A percentile compares a stretch with the other conserved stretches of the same genome.
Evolutionary conservation across 2,797 vertebrate genomes (phyloP).

Genomic region (Coregonus ussuriensis): DNA sequence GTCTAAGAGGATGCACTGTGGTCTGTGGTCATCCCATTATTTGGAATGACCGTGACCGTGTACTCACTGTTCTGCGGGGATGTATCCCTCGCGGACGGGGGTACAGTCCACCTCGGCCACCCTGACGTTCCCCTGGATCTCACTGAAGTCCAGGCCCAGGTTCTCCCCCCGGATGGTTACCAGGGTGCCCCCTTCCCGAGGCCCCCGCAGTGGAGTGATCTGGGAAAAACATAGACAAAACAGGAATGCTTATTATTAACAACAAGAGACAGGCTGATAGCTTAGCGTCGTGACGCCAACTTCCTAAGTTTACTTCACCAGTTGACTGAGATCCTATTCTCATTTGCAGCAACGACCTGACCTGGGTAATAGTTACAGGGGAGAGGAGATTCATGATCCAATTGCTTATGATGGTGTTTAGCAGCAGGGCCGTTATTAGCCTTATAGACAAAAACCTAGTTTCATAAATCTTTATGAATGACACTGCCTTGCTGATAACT

Average conservation of each 20-base stretch:
- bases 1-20: not conserved
- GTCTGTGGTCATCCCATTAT: not conserved
- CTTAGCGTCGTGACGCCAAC: not conserved
- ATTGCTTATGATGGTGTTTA: not conserved
- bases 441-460: not conserved
- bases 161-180: conserved; percentile 98
- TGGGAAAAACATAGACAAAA: conserved; percentile 54
- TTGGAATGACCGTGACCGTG: conserved; percentile 7
- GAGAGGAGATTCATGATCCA: not conserved
- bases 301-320: not conserved
- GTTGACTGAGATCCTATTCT: not conserved
- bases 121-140: conserved; percentile 89
- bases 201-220: conserved; percentile 91
- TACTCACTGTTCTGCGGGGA: conserved; percentile 97
- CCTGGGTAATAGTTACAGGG: not conserved
- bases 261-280: not conserved
- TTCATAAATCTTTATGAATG: not conserved
- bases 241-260: not conserved
- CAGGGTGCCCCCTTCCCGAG: conserved; percentile 93
- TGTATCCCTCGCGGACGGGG: conserved; percentile 91
- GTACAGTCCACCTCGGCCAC: conserved; percentile 94
- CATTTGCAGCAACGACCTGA: not conserved
- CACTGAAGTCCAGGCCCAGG: conserved; percentile 91
- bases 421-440: not conserved
- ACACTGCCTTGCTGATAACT: not conserved